Conservation (phyloP, 1,140 invertebrate species). For the Drosophila lini region DNA sequence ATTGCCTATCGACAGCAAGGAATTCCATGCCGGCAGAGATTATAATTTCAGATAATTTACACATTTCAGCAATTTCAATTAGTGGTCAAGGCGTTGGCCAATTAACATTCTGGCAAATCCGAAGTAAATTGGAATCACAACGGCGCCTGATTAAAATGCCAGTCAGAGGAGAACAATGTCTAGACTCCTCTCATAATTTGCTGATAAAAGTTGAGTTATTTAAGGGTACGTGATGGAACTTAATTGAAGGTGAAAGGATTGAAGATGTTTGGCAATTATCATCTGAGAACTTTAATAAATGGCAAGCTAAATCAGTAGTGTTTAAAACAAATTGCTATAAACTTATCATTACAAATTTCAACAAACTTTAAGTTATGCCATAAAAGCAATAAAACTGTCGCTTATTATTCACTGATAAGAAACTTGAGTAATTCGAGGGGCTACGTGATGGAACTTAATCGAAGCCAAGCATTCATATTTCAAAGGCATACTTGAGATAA, state of each 20-base stretch:
- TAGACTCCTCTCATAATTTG: conserved; percentile 54
- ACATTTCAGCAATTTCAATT: conserved; percentile 52
- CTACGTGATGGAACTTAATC: conserved; percentile 61
- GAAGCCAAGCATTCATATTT: conserved; percentile 26
- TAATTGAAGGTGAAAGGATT: conserved; percentile 43
- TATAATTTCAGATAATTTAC: conserved; percentile 46
- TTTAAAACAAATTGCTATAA: not conserved
- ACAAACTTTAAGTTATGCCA: not conserved
- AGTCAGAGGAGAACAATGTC: conserved; percentile 15
- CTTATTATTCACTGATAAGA: conserved; percentile 4
- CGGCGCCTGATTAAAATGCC: conserved; percentile 30
- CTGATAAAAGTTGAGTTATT: conserved; percentile 47
- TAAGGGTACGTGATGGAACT: conserved; percentile 49
- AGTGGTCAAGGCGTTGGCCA: conserved; percentile 35
- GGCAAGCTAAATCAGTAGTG: not conserved
- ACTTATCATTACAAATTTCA: not conserved
- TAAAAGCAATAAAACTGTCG: not conserved
- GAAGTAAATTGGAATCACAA: conserved; percentile 19
- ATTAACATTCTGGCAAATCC: conserved; percentile 21
- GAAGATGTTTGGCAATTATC: not conserved
- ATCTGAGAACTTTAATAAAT: not conserved
- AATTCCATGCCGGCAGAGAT: conserved; percentile 25
- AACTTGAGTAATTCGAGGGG: conserved; percentile 3
- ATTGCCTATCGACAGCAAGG: conserved; percentile 46
- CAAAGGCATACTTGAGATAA: conserved; percentile 53